Base-by-base conservation (phyloP, 64 coral and sea anemone species). In the Pachyseris speciosa region DNA sequence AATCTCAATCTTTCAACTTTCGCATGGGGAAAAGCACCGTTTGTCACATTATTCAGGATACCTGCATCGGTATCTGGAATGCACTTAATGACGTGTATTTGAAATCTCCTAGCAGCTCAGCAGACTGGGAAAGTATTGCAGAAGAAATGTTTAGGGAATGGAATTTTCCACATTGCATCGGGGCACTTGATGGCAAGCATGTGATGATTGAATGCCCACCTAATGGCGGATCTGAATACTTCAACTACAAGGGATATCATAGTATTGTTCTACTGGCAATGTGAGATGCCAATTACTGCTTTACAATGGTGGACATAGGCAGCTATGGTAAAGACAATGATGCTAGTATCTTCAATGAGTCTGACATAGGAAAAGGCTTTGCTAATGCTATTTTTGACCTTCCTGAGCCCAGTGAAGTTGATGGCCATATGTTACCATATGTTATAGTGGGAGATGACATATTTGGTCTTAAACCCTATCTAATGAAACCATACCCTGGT, bases 181-280 rank as follows among this genome's bases (percentile, higher is more conserved):
- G 67, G 7, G 89, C 89, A 84, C 31, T 92, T 85, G 89, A 85
- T 74, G 78, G 64, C 12, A 92, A 92, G 47, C 90, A 92, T 59
- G 63, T 86, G 16, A 86, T 75, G 80, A 86, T 92, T 36, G 89
- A 92, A n/a, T 88, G 86, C 34, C 71, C 85, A 27, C 19, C 68
- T n/a, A 69, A 90, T 74, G 89, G 77, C 37, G 68, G 80, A 53
- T 73, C 89, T 71, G 78, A 64, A 70, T 85, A 72, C 69, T 92
- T 42, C 70, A 75, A 92, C 61, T 91, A 91, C n/a, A 85, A 75
- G 75, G 58, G 65, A 61, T 92, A 85, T 60, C 69, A 92, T 34
- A 74, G 67, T 58, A 85, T 92, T 85, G 90, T 92, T 71, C 84
- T 92, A 31, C 59, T 85, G 43, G 90, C 51, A 44, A 64, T 78